These are phyloP conservation scores for Conus canariensis DNA, from an alignment of 2,888 invertebrate genomes.

Conservation along the genomic window DNA sequence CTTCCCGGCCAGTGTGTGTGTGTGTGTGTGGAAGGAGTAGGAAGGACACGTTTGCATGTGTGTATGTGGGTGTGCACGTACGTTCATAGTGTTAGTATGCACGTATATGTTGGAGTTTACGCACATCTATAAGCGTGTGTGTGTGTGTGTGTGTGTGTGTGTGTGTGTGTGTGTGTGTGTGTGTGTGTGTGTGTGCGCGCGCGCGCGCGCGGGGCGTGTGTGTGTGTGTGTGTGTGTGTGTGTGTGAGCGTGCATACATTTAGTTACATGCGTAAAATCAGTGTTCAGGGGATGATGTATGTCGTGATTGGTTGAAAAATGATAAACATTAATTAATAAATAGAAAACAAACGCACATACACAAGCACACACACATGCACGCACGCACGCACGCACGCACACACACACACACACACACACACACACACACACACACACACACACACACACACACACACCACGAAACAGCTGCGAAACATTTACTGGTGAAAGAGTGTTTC, in stretches of 20 bases:
- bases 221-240: slow-evolving; percentile 27
- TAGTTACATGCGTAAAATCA: too few species aligned
- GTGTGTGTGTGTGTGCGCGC: neutral
- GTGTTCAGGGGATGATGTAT: too few species aligned
- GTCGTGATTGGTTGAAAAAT: too few species aligned
- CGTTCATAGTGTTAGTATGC: slow-evolving; percentile 2
- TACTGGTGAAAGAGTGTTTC: too few species aligned
- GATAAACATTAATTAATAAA: too few species aligned
- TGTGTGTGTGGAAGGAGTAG: neutral
- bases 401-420: too few species aligned
- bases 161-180: slow-evolving; percentile 15
- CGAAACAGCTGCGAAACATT: too few species aligned
- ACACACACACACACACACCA: too few species aligned
- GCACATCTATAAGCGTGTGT: neutral
- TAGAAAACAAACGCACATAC: too few species aligned
- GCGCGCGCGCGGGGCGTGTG: too few species aligned
- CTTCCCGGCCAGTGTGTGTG: too few species aligned
- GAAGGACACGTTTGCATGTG: neutral
- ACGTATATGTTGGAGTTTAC: neutral
- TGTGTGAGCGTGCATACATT: neutral
- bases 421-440: too few species aligned
- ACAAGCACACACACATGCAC: neutral
- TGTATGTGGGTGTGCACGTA: slow-evolving; percentile 21
- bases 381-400: neutral
- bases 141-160: neutral